A percentile compares a stretch with the other conserved stretches of the same genome.
phyloP scores from a whole-genome alignment of 2,888 invertebrate species.

The Xestia ashworthii region DNA sequence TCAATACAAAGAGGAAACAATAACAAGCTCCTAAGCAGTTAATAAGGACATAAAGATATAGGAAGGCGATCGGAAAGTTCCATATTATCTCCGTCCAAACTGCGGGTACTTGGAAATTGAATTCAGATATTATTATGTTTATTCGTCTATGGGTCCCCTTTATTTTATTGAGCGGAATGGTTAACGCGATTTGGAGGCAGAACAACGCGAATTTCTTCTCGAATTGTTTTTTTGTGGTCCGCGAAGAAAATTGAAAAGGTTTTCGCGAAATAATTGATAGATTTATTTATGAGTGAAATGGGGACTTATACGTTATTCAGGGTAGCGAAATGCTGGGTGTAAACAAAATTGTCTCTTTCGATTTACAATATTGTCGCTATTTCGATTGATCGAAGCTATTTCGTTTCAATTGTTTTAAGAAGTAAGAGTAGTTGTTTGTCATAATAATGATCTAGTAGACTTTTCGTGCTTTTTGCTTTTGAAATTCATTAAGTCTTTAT shows the following conservation, averaged over 20 bases:
- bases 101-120: conserved; percentile 73
- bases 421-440: not conserved
- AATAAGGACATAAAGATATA: conserved; percentile 54
- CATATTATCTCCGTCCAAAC: conserved; percentile 67
- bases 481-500: no score
- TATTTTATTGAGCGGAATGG: conserved; percentile 71
- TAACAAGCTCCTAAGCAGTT: conserved; percentile 47
- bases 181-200: conserved; percentile 63
- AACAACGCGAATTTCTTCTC: conserved; percentile 50
- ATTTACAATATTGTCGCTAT: not conserved
- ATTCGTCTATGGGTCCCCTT: conserved; percentile 72
- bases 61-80: conserved; percentile 63
- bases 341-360: not conserved
- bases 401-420: not conserved
- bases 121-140: conserved; percentile 78
- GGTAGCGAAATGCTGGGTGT: conserved; percentile 17
- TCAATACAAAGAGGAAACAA: conserved; percentile 20
- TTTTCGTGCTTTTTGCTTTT: not conserved
- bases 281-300: conserved; percentile 54
- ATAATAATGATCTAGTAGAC: not conserved
- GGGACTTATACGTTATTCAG: conserved; percentile 38
- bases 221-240: conserved; percentile 56
- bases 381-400: conserved; percentile 12
- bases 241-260: conserved; percentile 44
- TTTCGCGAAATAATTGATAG: conserved; percentile 49